Evolutionary conservation across 1,140 invertebrate genomes (phyloP), one percentile per base, ranked within the genome.

Genomic region (Caenorhabditis tropicalis): DNA sequence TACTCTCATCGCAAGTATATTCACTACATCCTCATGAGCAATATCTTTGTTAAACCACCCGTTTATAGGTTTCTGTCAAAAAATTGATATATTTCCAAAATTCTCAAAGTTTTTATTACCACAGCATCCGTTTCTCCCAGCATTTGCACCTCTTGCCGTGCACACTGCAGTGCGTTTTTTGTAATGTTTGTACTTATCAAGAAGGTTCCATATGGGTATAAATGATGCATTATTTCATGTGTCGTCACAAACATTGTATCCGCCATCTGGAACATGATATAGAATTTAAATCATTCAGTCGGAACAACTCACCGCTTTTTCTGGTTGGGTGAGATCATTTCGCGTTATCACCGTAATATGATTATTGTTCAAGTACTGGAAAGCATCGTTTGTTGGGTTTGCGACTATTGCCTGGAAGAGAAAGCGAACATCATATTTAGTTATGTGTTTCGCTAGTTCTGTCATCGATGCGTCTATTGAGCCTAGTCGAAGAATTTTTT

Each of bases 351-450:
- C 65, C 1, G 65, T 74, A 4, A 74, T 74, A 24, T 74, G 65
- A 74, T 74, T 74, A 19, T 43, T 74, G 19, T 74, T 74, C 36
- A 74, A 46, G 24, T 74, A 74, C 15, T 74, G 65, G 19, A 74
- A 74, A 7, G 27, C 65, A 46, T 74, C 65, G 15, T 74, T 74
- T 9, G 65, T 43, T 46, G 65, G 65, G n/a, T 74, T 74, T 1
- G 65, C 65, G 5, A 74, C 65, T 19, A 74, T 74, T 21, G 65
- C 65, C 27, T 74, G 65, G 36, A 74, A 74, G 9, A 74, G 36
- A 43, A 74, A 74, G 19, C 65, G 65, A n/a, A 43, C 27, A n/a
- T 74, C 65, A 46, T 74, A 74, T 7, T 21, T 19, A 4, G 65
- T 5, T 24, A 74, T 74, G n/a, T 39, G 21, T 43, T 46, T 74